Conservation (phyloP, 2,797 vertebrate genomes). For the Hippoglossus hippoglossus region DNA sequence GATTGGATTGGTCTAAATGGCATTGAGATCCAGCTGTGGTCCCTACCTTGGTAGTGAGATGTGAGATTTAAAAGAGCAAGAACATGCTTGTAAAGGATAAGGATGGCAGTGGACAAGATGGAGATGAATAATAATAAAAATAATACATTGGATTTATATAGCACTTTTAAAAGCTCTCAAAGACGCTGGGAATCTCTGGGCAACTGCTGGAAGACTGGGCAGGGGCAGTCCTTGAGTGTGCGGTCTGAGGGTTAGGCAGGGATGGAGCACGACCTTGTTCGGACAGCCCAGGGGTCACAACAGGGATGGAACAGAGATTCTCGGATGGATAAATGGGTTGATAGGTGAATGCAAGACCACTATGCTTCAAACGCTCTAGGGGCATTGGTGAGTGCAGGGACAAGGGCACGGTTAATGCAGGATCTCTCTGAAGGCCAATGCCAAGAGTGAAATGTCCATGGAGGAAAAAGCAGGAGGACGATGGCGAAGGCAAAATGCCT, state of each 20-base stretch:
- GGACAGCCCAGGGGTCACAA: neutral
- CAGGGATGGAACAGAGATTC: neutral
- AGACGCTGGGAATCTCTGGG: neutral
- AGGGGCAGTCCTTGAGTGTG: neutral
- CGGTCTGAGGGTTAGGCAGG: neutral
- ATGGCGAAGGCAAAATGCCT: neutral
- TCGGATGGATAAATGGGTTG: neutral
- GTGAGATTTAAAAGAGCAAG: slow-evolving; percentile 50
- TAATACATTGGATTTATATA: too few species aligned
- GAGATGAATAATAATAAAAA: neutral
- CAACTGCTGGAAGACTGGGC: neutral
- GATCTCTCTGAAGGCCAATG: neutral
- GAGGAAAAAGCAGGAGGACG: neutral
- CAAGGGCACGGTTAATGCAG: neutral
- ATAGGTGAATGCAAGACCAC: too few species aligned
- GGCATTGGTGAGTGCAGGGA: neutral
- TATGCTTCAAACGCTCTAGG: neutral
- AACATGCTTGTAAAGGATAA: slow-evolving; percentile 68
- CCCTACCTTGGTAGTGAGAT: slow-evolving; percentile 36
- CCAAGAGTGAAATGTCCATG: neutral
- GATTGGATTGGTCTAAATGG: slow-evolving; percentile 21
- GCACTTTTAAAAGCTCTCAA: too few species aligned
- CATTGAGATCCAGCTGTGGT: slow-evolving; percentile 34
- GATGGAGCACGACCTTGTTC: neutral
- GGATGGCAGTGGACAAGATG: slow-evolving; percentile 32